Conservation (phyloP, 1,140 invertebrate genomes). For the Tribolium castaneum region DNA sequence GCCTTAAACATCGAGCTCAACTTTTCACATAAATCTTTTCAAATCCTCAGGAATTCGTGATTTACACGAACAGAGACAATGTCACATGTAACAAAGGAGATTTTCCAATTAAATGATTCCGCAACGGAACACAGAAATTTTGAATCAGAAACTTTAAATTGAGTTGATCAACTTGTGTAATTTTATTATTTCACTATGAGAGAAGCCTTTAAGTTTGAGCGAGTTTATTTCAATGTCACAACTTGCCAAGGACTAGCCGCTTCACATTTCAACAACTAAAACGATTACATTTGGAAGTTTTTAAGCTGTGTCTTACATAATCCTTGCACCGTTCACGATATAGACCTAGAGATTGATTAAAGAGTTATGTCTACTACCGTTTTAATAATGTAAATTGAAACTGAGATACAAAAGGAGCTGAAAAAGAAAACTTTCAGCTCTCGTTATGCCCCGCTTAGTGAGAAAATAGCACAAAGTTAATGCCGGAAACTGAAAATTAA, state of each 20-base stretch:
- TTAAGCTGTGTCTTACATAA: constrained; percentile 4
- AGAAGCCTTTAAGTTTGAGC: constrained; percentile 27
- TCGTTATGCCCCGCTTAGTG: not conserved
- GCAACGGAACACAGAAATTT: constrained; percentile 34
- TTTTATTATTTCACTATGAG: constrained; percentile 37
- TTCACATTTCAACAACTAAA: constrained; percentile 2
- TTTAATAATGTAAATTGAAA: not conserved
- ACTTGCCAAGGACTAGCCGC: not conserved
- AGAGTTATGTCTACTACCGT: not conserved
- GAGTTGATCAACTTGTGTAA: constrained; percentile 39
- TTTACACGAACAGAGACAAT: constrained; percentile 35
- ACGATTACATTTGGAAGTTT: constrained; percentile 22
- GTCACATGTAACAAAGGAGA: constrained; percentile 42
- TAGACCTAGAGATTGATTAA: not conserved
- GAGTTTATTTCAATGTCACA: constrained; percentile 24
- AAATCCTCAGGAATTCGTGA: constrained; percentile 35
- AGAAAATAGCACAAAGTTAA: not conserved
- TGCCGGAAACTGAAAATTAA: not conserved
- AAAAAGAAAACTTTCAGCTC: not conserved
- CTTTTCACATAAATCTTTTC: constrained; percentile 40
- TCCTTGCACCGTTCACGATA: not conserved
- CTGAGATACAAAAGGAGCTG: not conserved
- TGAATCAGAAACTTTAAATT: constrained; percentile 38
- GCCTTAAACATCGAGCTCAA: constrained; percentile 38
- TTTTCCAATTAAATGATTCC: constrained; percentile 41